Base-by-base conservation (phyloP, 1,140 invertebrate genomes). In the Xylocopa sonorina region DNA sequence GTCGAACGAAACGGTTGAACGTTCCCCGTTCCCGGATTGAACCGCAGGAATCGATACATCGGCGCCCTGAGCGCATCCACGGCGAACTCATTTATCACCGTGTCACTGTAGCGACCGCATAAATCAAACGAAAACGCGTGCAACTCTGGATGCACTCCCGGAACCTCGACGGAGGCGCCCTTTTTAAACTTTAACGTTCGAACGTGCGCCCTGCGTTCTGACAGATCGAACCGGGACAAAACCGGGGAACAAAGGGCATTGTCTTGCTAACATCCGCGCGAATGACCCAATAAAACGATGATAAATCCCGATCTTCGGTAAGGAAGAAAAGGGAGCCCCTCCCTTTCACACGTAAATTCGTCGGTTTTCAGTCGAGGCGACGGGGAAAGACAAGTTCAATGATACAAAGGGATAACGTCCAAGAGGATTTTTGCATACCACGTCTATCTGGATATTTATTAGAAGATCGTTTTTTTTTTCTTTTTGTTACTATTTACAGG, bases 291-390 rank as follows among this genome's bases (percentile, higher is more conserved):
- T 66, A 50, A 63, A 57, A 50, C 48, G 38, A 78, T 68, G 67
- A 84, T 83, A 83, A 83, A 84, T 83, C 60, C 46, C 50, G 74
- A 82, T 71, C 55, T 24, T 9, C 12, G 10, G 18, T 18, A 0
- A 10, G 7, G 18, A n/a, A n/a, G 32, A n/a, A 38, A 18, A 34
- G n/a, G 21, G 10, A 21, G 10, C 7, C 27, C 43, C 38, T 14
- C 38, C 6, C 3, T 46, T 24, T 24, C 10, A 24, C 18, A 3
- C 16, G 3, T 29, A 10, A 27, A 21, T 46, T 5, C 7, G 3
- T 64, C 18, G 10, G 7, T 43, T 14, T 21, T 21, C 3, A 14
- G 12, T 18, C 5, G 24, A 24, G 14, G 24, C 14, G 14, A 63
- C 7, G 16, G 10, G 12, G 9, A 41, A 41, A 24, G 34, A 62